Conservation (phyloP, 2,888 invertebrate species). For the Aporophyla nigra region DNA sequence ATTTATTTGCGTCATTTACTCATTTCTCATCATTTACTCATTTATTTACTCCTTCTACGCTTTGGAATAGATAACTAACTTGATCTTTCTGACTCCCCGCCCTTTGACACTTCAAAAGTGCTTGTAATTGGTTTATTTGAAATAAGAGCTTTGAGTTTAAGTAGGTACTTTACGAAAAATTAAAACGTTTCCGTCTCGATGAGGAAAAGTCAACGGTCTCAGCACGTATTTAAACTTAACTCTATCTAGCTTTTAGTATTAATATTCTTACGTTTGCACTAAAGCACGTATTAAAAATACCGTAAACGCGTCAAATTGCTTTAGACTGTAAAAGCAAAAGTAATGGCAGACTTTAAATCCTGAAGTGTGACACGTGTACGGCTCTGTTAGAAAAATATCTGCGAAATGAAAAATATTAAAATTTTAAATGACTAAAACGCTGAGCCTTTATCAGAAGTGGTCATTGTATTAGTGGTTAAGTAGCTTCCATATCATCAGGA, state of each 20-base stretch:
- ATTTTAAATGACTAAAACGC: neutral
- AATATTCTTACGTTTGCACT: neutral
- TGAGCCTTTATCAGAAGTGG: neutral
- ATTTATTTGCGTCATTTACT: too few species aligned
- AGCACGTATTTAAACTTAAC: neutral
- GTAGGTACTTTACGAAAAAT: too few species aligned
- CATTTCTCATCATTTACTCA: too few species aligned
- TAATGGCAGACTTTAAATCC: neutral
- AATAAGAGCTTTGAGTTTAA: too few species aligned
- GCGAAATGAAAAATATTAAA: neutral
- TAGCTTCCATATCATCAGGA: neutral
- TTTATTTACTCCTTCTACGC: too few species aligned
- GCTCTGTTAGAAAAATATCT: neutral
- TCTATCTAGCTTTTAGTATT: neutral
- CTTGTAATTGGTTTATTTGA: too few species aligned
- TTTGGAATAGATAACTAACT: too few species aligned
- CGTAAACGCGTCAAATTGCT: neutral
- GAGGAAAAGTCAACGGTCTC: neutral
- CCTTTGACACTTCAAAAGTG: too few species aligned
- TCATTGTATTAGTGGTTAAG: neutral
- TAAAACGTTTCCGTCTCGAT: neutral
- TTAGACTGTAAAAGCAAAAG: neutral
- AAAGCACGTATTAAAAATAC: neutral
- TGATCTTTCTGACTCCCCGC: too few species aligned
- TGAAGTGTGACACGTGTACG: neutral